Evolutionary conservation across 2,113 vertebrate genomes (phyloP), one percentile per base, ranked within the genome.

Genomic region (Tupaia tana): DNA sequence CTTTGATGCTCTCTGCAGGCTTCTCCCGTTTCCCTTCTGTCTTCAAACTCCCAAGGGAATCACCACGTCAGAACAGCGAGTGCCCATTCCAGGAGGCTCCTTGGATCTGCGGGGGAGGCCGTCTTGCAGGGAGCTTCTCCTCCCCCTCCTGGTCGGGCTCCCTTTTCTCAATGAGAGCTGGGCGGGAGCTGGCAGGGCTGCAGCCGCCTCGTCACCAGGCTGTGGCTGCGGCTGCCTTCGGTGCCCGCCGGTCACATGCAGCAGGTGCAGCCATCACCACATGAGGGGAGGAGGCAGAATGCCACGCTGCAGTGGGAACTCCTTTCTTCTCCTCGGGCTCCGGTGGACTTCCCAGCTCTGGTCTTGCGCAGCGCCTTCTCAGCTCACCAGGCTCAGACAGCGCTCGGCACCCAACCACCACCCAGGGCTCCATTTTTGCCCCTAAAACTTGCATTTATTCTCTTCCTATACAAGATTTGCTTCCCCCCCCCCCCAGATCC

Each of bases 251-350:
- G 95, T 94, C 34, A 70, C 92, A 73, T 22, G 96, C 97, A 91
- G 97, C 98, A 98, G 98, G 98, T 98, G 98, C 98, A 70, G 91
- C 63, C 79, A 73, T 88, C 78, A 16, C 89, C 83, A 34, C 2
- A 27, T 6, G 24, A 79, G 82, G 80, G 92, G 91, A 24, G 69
- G 74, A 80, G 92, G 52, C 52, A 27, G 52, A 25, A 22, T 29
- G 71, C 64, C 29, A 9, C 2, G 73, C 90, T 0, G 88, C 90
- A 13, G 9, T 29, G 70, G 25, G 90, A 85, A 93, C 70, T 9
- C 69, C 93, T 85, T 80, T 85, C 77, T 43, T 67, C 70, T 73
- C 25, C 77, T 96, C 91, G 98, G 98, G 98, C 98, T 98, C 96
- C 96, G 94, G 89, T 34, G 96, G 97, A 98, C 97, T 98, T 97